phyloP scores from a whole-genome alignment of 2,888 invertebrate species.

The Dilophus febrilis region DNA sequence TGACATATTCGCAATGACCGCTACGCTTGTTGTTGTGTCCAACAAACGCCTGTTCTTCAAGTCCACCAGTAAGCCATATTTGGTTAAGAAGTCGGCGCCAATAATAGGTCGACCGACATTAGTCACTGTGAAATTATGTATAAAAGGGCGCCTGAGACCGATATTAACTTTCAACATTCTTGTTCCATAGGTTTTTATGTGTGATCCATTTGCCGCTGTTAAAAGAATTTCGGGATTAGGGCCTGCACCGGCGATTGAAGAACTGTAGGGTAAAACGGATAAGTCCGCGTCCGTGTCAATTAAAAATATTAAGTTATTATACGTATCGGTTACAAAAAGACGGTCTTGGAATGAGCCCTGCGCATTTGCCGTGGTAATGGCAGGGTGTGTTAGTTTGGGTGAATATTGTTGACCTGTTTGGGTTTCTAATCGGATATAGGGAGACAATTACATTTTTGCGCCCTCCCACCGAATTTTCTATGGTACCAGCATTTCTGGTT shows the following conservation, averaged over 20 bases:
- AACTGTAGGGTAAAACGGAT: not conserved
- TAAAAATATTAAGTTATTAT: not conserved
- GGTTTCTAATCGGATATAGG: too few species aligned
- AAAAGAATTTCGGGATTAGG: not conserved
- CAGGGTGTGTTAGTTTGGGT: too few species aligned
- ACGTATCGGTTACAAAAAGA: not conserved
- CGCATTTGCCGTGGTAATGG: not conserved
- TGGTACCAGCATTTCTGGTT: too few species aligned
- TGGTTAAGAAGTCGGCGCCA: not conserved
- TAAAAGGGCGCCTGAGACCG: not conserved
- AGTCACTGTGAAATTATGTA: not conserved
- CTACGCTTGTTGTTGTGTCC: not conserved
- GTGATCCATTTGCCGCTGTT: not conserved
- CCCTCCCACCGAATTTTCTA: too few species aligned
- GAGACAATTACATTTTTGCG: too few species aligned
- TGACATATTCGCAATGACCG: not conserved
- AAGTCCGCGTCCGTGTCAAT: not conserved
- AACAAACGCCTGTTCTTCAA: not conserved
- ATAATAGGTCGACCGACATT: not conserved
- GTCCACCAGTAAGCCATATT: not conserved
- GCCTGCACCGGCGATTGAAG: too few species aligned
- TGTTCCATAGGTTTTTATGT: not conserved
- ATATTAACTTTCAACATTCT: not conserved
- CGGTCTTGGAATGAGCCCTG: too few species aligned
- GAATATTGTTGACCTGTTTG: too few species aligned